Evolutionary conservation across 2,113 vertebrate species (phyloP), one percentile per base, ranked within the genome.

Genomic region (Mesoclemmys tuberculata): DNA sequence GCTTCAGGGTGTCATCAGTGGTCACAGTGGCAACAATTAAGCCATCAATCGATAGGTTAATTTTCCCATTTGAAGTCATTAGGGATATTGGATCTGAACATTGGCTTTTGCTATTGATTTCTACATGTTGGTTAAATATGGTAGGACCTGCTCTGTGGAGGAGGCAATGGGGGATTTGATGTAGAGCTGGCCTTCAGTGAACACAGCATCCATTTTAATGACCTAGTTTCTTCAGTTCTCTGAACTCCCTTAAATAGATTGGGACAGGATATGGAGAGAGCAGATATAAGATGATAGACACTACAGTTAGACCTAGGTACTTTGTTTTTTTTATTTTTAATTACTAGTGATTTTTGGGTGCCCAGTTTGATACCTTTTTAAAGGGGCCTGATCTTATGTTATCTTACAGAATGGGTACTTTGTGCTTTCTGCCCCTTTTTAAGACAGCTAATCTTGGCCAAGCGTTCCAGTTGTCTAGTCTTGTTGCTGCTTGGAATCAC

Each of bases 11-110:
- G 22, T 84, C 14, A 9, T 93, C 91, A 31, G 91, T 90, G 95
- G 93, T 89, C n/a, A n/a, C n/a, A n/a, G n/a, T n/a, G n/a, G n/a
- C n/a, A 96, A 93, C 93, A 93, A 96, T 97, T 97, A 97, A 92
- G 88, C 90, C 93, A 93, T 92, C 92, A 86, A 94, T 98, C 97
- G 93, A 96, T 96, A 89, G 93, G 92, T 84, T 94, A 96, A 97
- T 97, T 86, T 91, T 96, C 94, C 85, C 93, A 94, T 93, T 96
- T 96, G 93, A 95, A 94, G 94, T 94, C 96, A 93, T 97, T 97
- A 97, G 91, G 97, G 93, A 95, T 85, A 88, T 86, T 6, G 0
- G 91, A 77, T 94, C 87, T 87, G 82, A 95, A 93, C 95, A 95
- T 95, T 91, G 93, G 97, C 92, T 95, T 44, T 84, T 89, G 89